phyloP scores from a whole-genome alignment of 37 sponge, comb jelly and placozoan genomes.

The Halichondria panicea region DNA sequence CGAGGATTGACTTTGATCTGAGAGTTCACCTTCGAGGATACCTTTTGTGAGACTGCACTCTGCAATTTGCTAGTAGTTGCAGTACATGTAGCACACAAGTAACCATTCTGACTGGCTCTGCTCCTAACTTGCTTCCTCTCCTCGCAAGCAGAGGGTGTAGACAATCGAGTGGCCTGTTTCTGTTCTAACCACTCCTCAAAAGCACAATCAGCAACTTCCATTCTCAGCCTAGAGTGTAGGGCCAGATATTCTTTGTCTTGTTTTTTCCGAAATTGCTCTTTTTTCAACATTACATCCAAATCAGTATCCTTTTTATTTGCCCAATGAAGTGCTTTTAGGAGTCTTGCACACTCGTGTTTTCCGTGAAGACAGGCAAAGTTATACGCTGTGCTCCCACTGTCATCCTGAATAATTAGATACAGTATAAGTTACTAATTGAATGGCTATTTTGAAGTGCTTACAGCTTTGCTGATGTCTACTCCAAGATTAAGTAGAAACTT shows the following conservation, averaged over 20 bases:
- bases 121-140: background rate
- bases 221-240: constrained; percentile 17
- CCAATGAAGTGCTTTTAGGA: constrained; percentile 74
- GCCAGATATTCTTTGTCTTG: background rate
- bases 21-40: too few relatives aligned
- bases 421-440: too few relatives aligned
- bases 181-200: constrained; percentile 40
- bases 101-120: too few relatives aligned
- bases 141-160: constrained; percentile 6
- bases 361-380: constrained; percentile 50
- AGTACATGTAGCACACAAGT: too few relatives aligned
- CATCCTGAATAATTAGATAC: constrained; percentile 55
- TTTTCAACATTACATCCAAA: background rate
- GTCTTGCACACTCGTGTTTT: constrained; percentile 65
- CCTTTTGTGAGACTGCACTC: too few relatives aligned
- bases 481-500: too few relatives aligned
- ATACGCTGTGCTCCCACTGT: constrained; percentile 40
- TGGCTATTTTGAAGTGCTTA: too few relatives aligned
- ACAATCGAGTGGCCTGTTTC: background rate
- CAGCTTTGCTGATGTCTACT: too few relatives aligned
- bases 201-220: constrained; percentile 33
- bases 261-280: background rate
- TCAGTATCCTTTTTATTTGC: constrained; percentile 45
- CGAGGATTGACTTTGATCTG: too few relatives aligned
- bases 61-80: too few relatives aligned